Percentiles rank a stretch among this genome's conserved stretches.
These are phyloP conservation scores for Zaprionus bogoriensis DNA, from an alignment of 2,888 invertebrate genomes.

Conservation along the genomic window DNA sequence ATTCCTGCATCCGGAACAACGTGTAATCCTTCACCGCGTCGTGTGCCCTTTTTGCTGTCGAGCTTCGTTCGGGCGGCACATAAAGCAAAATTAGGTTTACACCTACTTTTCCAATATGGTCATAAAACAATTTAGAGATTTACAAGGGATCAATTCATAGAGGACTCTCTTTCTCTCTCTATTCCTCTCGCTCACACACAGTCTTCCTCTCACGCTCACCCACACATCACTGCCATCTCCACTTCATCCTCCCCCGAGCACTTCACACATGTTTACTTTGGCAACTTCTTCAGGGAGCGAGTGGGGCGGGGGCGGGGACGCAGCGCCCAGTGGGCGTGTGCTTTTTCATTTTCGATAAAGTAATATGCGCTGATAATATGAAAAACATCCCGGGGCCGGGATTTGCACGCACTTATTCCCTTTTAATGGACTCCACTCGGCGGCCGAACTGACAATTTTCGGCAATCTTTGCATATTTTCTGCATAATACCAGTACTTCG, in stretches of 20 bases:
- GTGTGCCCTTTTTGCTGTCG: slow-evolving; percentile 53
- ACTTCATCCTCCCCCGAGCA: slow-evolving; percentile 9
- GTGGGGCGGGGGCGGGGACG: background rate
- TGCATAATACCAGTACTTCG: slow-evolving; percentile 30
- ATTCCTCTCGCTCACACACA: background rate
- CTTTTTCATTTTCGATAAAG: slow-evolving; percentile 68
- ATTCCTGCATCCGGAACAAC: slow-evolving; percentile 60
- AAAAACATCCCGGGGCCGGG: slow-evolving; percentile 72
- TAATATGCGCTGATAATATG: slow-evolving; percentile 75
- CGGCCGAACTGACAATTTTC: slow-evolving; percentile 12
- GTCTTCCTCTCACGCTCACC: background rate
- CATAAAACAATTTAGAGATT: slow-evolving; percentile 77
- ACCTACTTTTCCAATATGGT: slow-evolving; percentile 69
- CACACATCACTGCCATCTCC: background rate
- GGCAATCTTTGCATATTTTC: slow-evolving; percentile 18
- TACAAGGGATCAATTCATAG: slow-evolving; percentile 68
- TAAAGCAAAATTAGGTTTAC: slow-evolving; percentile 76
- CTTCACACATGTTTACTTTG: slow-evolving; percentile 59
- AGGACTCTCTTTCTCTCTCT: slow-evolving; percentile 5
- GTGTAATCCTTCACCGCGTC: slow-evolving; percentile 3
- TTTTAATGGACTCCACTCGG: slow-evolving; percentile 74
- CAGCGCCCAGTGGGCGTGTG: slow-evolving; percentile 16
- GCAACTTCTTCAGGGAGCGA: slow-evolving; percentile 22
- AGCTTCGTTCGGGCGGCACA: slow-evolving; percentile 37
- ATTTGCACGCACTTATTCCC: slow-evolving; percentile 77